A percentile compares a stretch with the other conserved stretches of the same genome.
Evolutionary conservation across 92 coral and sea anemone genomes (phyloP).

Genomic region (Diadumene lineata): DNA sequence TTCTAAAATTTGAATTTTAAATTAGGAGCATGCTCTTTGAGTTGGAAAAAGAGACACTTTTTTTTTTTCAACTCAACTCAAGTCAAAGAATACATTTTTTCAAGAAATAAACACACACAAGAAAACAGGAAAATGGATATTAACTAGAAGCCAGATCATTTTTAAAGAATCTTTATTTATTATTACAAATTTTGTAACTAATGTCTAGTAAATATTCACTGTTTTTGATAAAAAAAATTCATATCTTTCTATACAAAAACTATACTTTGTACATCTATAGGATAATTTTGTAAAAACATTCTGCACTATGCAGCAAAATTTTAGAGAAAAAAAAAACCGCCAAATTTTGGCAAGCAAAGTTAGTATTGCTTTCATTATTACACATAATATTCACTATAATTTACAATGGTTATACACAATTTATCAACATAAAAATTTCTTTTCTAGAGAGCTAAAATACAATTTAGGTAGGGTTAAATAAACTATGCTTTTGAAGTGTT

Average conservation of each 20-base stretch:
- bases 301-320: conserved; percentile 17
- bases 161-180: neutral
- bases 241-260: conserved; percentile 12
- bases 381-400: neutral
- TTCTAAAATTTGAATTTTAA: too few species aligned
- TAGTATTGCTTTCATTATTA: neutral
- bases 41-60: neutral
- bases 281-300: conserved; percentile 6
- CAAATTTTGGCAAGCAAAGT: conserved; percentile 13
- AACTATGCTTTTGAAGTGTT: conserved; percentile 11
- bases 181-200: neutral
- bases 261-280: conserved; percentile 1
- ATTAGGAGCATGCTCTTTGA: too few species aligned
- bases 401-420: conserved; percentile 19
- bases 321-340: conserved; percentile 3
- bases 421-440: neutral
- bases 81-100: too few species aligned
- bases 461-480: conserved; percentile 11
- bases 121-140: too few species aligned
- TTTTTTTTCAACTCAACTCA: too few species aligned
- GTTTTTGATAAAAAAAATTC: conserved; percentile 23
- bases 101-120: too few species aligned
- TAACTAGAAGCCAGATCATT: neutral
- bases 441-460: neutral
- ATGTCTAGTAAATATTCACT: conserved; percentile 22